These are phyloP conservation scores for Cliona cf. orientalis DNA, from an alignment of 37 sponge, comb jelly and placozoan genomes.

Conservation along the genomic window DNA sequence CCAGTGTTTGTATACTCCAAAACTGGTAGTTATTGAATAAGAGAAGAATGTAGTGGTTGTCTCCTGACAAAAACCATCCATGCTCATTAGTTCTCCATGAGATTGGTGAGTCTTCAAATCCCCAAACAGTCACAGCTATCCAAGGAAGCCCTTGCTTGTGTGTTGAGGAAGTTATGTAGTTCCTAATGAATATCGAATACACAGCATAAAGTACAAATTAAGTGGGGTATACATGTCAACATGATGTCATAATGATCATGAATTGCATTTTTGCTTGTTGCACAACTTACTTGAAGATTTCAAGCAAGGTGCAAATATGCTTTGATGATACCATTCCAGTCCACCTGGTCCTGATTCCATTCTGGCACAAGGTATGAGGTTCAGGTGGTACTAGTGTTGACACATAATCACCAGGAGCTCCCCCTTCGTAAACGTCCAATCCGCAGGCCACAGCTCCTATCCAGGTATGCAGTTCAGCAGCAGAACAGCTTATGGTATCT, in stretches of 20 bases:
- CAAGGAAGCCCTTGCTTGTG: slow-evolving; percentile 29
- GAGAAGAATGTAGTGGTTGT: slow-evolving; percentile 66
- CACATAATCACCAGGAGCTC: slow-evolving; percentile 44
- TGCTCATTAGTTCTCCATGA: slow-evolving; percentile 68
- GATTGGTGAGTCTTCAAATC: slow-evolving; percentile 77
- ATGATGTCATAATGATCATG: not conserved
- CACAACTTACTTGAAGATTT: slow-evolving; percentile 42
- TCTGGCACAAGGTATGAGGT: slow-evolving; percentile 20
- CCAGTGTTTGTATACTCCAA: slow-evolving; percentile 47
- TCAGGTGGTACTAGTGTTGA: slow-evolving; percentile 50
- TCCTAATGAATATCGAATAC: too few relatives aligned
- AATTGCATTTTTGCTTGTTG: too few relatives aligned
- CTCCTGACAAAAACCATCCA: slow-evolving; percentile 59
- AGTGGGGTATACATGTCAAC: not conserved
- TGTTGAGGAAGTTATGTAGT: too few relatives aligned
- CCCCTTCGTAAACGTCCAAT: slow-evolving; percentile 1
- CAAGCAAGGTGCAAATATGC: slow-evolving; percentile 19
- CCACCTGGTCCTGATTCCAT: slow-evolving; percentile 46
- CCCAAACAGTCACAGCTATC: slow-evolving; percentile 72
- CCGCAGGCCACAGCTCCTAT: slow-evolving; percentile 61
- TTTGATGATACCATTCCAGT: slow-evolving; percentile 61
- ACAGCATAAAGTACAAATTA: not conserved
- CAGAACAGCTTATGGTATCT: slow-evolving; percentile 25
- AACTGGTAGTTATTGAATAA: slow-evolving; percentile 43
- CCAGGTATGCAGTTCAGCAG: slow-evolving; percentile 65